Conservation (phyloP, 2,797 vertebrate genomes). For the Sebastes alutus region DNA sequence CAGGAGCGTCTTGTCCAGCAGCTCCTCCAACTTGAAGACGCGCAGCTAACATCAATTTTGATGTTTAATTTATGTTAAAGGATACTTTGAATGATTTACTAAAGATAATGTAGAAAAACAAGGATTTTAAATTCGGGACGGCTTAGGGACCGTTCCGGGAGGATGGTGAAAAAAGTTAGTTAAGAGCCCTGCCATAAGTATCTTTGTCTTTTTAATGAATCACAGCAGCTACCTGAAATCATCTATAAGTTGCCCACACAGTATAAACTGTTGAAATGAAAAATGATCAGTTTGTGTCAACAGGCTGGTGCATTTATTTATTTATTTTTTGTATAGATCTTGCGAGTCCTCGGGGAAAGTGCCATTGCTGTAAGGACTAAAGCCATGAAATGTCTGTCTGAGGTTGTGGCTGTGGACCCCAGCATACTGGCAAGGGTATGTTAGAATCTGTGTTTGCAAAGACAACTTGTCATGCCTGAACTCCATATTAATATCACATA, state of each 20-base stretch:
- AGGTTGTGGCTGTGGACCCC: conserved; percentile 98
- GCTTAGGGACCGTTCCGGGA: too few relatives aligned
- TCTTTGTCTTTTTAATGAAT: neutral
- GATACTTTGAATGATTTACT: too few relatives aligned
- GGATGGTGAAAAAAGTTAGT: too few relatives aligned
- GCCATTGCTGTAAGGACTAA: conserved; percentile 99
- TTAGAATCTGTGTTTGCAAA: neutral
- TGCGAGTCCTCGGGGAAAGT: conserved; percentile 98
- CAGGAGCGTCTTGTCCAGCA: too few relatives aligned
- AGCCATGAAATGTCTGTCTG: conserved; percentile 99
- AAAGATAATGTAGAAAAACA: too few relatives aligned
- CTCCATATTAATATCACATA: neutral
- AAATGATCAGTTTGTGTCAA: neutral
- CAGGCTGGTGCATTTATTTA: neutral
- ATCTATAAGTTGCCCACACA: neutral
- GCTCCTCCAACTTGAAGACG: too few relatives aligned
- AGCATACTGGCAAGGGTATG: conserved; percentile 97
- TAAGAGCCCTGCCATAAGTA: neutral
- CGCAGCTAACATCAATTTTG: too few relatives aligned
- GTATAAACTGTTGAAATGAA: neutral
- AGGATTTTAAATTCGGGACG: too few relatives aligned
- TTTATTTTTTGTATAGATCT: conserved; percentile 79
- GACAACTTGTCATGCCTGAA: neutral
- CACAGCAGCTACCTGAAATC: neutral
- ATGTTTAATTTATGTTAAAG: too few relatives aligned